These are phyloP conservation scores for Varecia variegata DNA, from an alignment of 2,797 vertebrate genomes.

Conservation along the genomic window DNA sequence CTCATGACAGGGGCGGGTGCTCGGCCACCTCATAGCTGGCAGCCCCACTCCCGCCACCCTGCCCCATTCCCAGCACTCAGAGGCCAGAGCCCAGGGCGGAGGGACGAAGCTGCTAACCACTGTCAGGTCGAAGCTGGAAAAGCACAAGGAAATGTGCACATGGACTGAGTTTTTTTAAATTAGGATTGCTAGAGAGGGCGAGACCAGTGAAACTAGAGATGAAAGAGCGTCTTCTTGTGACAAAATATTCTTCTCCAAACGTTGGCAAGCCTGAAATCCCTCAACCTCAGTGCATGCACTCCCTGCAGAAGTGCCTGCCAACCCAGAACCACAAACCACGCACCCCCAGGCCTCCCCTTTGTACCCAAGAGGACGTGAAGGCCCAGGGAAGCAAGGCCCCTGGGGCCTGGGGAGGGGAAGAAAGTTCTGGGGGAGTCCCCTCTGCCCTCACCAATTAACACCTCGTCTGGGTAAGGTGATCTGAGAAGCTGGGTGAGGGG, in stretches of 20 bases:
- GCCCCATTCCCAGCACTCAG: background rate
- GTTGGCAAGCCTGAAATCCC: background rate
- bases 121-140: background rate
- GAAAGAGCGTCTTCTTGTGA: background rate
- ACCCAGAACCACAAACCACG: background rate
- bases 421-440: background rate
- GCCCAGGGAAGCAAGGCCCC: background rate
- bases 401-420: background rate
- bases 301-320: background rate
- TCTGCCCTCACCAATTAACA: constrained; percentile 65
- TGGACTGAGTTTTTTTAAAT: background rate
- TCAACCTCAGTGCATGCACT: background rate
- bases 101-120: background rate
- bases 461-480: background rate
- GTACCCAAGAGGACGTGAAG: background rate
- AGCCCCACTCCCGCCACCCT: background rate
- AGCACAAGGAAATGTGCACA: background rate
- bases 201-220: background rate
- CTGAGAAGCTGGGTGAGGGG: background rate
- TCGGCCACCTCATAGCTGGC: background rate
- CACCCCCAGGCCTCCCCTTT: background rate
- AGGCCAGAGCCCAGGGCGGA: background rate
- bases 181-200: background rate
- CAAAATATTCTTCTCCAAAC: background rate
- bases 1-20: background rate